Evolutionary conservation across 1,140 invertebrate genomes (phyloP).

Genomic region (Temnothorax curvispinosus): DNA sequence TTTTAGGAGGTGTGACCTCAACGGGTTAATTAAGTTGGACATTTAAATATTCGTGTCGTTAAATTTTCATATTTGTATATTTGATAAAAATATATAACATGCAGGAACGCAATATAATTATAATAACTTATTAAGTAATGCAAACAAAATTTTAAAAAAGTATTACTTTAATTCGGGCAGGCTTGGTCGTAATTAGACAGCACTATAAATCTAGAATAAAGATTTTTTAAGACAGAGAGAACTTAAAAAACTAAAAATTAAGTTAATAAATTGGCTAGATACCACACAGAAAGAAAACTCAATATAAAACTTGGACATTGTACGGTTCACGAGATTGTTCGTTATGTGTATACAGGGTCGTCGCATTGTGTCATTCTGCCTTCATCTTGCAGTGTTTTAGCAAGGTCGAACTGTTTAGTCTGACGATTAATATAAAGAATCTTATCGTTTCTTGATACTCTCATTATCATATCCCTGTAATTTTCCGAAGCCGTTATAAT

Average conservation of each 20-base stretch:
- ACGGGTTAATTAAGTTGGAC: neutral
- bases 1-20: no score
- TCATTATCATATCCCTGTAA: slow-evolving; percentile 9
- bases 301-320: neutral
- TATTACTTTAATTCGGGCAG: neutral
- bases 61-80: neutral
- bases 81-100: neutral
- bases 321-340: neutral
- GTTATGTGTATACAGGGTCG: slow-evolving; percentile 21
- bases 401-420: slow-evolving; percentile 27
- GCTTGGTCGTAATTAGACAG: neutral
- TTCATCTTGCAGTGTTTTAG: neutral
- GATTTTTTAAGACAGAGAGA: neutral
- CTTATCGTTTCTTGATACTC: slow-evolving; percentile 30
- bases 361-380: neutral
- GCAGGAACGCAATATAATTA: neutral
- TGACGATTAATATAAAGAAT: slow-evolving; percentile 11
- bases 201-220: neutral
- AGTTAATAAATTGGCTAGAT: neutral
- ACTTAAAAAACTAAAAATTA: neutral
- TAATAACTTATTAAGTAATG: neutral
- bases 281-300: neutral
- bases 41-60: no score
- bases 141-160: neutral
- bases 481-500: slow-evolving; percentile 6